These are phyloP conservation scores for Clivina fossor DNA, from an alignment of 2,888 invertebrate species.

Conservation along the genomic window DNA sequence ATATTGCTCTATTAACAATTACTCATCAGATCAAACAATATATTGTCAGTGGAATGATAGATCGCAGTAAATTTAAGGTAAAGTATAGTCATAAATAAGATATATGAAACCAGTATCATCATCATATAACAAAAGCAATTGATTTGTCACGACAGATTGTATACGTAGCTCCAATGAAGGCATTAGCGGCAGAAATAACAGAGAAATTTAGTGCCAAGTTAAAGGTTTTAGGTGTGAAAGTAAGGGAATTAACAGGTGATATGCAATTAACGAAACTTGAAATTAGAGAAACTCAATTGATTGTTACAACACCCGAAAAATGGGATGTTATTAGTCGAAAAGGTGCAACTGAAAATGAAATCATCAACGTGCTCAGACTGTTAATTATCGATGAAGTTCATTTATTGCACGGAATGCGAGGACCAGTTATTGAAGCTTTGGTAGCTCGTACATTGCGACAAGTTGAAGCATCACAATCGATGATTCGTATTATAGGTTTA, in stretches of 20 bases:
- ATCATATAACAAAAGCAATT: no score
- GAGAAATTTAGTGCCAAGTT: constrained; percentile 86
- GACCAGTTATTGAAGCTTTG: constrained; percentile 95
- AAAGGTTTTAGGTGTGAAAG: constrained; percentile 73
- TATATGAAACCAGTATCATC: no score
- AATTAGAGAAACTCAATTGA: constrained; percentile 94
- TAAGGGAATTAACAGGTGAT: constrained; percentile 95
- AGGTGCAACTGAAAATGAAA: constrained; percentile 81
- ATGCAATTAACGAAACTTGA: constrained; percentile 96
- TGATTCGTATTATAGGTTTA: constrained; percentile 95
- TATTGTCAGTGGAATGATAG: constrained; percentile 76
- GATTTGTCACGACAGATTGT: constrained; percentile 69
- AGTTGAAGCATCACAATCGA: constrained; percentile 86
- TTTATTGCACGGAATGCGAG: constrained; percentile 93
- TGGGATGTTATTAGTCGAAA: constrained; percentile 99
- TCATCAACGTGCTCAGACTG: constrained; percentile 87
- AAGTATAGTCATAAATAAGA: no score
- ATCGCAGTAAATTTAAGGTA: constrained; percentile 91
- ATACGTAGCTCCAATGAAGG: constrained; percentile 99
- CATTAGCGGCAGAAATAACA: constrained; percentile 98
- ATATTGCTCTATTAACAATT: constrained; percentile 92
- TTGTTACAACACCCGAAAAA: constrained; percentile 98
- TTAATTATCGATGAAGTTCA: constrained; percentile 98
- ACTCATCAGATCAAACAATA: constrained; percentile 88
- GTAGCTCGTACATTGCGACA: constrained; percentile 94